These are phyloP conservation scores for Bufotes viridis DNA, from an alignment of 2,797 vertebrate species.

Conservation along the genomic window DNA sequence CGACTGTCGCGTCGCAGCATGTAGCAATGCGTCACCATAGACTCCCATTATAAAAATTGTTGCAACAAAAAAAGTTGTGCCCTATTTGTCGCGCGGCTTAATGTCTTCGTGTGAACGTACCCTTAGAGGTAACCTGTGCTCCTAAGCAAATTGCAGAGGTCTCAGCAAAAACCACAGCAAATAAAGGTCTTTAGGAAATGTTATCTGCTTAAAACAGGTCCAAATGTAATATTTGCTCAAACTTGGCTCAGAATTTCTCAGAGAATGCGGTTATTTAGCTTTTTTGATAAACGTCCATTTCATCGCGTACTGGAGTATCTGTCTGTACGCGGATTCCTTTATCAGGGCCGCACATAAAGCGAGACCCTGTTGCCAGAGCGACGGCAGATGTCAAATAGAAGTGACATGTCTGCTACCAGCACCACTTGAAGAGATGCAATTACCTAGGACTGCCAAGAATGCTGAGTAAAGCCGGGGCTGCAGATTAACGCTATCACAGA, in stretches of 20 bases:
- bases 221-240: not conserved
- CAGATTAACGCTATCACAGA: not conserved
- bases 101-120: too few relatives aligned
- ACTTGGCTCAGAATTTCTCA: not conserved
- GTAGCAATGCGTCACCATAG: too few relatives aligned
- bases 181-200: not conserved
- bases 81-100: too few relatives aligned
- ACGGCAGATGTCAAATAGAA: conserved; percentile 6
- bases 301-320: not conserved
- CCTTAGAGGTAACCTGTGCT: not conserved
- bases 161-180: not conserved
- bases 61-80: too few relatives aligned
- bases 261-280: too few relatives aligned
- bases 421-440: conserved; percentile 5
- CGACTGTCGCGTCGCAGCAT: too few relatives aligned
- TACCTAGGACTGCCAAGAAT: not conserved
- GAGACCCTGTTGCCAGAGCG: conserved; percentile 23
- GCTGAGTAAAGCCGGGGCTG: not conserved
- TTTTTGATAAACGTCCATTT: not conserved
- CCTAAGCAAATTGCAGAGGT: not conserved
- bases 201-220: not conserved
- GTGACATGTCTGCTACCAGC: not conserved
- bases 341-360: conserved; percentile 4
- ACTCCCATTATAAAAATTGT: too few relatives aligned
- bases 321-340: not conserved